Evolutionary conservation across 2,113 vertebrate species (phyloP).

Genomic region (Sakesphorus luctuosus): DNA sequence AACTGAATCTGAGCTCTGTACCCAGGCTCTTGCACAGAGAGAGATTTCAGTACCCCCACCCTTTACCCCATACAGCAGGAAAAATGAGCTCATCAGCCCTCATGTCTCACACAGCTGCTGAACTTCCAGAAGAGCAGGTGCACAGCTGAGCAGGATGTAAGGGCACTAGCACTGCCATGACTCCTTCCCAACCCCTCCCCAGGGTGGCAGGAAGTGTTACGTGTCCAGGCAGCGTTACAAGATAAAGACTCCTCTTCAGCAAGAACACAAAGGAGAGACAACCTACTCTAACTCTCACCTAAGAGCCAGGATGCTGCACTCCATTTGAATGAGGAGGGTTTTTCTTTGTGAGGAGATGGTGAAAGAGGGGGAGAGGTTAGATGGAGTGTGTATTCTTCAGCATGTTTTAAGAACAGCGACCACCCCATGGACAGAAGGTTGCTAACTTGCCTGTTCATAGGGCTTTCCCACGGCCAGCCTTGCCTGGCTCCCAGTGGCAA

Average conservation of each 20-base stretch:
- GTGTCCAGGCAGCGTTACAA: not conserved
- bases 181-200: not conserved
- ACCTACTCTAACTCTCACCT: not conserved
- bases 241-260: not conserved
- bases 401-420: not conserved
- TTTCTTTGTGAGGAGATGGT: not conserved
- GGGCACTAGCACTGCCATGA: not conserved
- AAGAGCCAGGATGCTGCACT: not conserved
- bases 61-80: not conserved
- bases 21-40: not conserved
- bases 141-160: not conserved
- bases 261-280: not conserved
- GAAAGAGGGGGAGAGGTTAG: not conserved
- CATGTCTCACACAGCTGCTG: not conserved
- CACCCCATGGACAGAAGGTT: not conserved
- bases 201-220: not conserved
- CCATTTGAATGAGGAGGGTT: accelerated
- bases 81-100: accelerated
- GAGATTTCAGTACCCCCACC: not conserved
- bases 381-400: not conserved
- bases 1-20: not conserved
- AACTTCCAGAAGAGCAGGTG: not conserved
- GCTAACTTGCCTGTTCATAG: not conserved
- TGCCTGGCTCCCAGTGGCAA: not conserved
- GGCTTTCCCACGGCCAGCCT: not conserved